These are phyloP conservation scores for Opisthocomus hoazin DNA, from an alignment of 2,113 vertebrate species.

Conservation along the genomic window DNA sequence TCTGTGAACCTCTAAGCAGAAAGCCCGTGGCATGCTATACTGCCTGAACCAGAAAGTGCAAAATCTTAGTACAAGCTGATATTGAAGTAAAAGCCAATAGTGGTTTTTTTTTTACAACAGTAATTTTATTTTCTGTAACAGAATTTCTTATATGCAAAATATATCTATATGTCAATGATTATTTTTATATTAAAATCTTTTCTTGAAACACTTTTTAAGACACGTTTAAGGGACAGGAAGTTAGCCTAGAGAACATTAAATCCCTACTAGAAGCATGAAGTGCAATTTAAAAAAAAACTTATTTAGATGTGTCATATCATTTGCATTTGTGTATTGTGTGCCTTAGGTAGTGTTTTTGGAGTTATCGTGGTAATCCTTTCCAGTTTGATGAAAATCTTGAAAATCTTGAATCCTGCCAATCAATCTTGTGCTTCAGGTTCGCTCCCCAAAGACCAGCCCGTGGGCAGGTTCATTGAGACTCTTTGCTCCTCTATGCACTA, in stretches of 20 bases:
- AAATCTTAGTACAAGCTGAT: background rate
- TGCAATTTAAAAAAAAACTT: background rate
- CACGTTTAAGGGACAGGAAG: background rate
- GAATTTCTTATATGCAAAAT: background rate
- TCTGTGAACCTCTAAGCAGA: background rate
- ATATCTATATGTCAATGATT: background rate
- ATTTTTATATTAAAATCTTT: background rate
- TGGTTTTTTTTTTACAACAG: background rate
- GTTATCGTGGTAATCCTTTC: background rate
- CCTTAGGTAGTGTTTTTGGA: background rate
- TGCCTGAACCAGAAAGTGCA: background rate
- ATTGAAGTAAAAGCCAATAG: background rate
- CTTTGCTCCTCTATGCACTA: conserved; percentile 31
- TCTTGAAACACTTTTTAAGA: background rate
- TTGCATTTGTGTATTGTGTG: background rate
- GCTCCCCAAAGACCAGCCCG: background rate
- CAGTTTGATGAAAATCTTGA: background rate
- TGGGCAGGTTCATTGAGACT: conserved; percentile 36
- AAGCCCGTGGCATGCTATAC: background rate
- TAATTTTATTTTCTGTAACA: background rate
- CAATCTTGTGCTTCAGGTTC: background rate
- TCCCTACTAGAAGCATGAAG: background rate
- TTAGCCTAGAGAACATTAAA: background rate
- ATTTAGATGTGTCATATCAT: background rate
- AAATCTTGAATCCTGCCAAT: background rate